Evolutionary conservation across 2,113 vertebrate species (phyloP).

Genomic region (Gobio gobio): DNA sequence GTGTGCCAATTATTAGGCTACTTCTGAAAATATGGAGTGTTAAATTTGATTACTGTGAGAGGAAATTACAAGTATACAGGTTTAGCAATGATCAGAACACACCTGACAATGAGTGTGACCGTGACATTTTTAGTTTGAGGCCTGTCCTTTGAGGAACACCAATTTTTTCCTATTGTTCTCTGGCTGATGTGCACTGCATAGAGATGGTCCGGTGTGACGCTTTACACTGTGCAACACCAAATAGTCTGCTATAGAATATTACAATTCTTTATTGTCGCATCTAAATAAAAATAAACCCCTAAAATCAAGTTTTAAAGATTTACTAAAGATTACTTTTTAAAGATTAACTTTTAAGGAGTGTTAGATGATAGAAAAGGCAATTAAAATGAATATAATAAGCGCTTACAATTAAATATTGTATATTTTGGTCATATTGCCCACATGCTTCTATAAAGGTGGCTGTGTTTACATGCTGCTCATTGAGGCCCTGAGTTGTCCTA

Average conservation of each 20-base stretch:
- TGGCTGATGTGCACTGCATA: not conserved
- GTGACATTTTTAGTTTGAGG: not conserved
- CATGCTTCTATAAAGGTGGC: not conserved
- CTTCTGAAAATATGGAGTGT: constrained; percentile 5
- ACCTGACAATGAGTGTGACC: not conserved
- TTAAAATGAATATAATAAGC: too few relatives aligned
- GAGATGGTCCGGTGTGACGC: not conserved
- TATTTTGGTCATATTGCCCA: not conserved
- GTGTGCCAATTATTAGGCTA: constrained; percentile 27
- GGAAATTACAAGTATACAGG: constrained; percentile 17
- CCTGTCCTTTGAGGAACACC: constrained; percentile 15
- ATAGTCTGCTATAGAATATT: not conserved
- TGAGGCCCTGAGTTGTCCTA: not conserved
- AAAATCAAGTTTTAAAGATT: too few relatives aligned
- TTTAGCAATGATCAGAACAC: constrained; percentile 25
- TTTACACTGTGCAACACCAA: not conserved
- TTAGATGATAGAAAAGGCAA: too few relatives aligned
- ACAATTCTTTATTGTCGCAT: too few relatives aligned
- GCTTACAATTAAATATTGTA: too few relatives aligned
- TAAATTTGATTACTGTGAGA: constrained; percentile 25
- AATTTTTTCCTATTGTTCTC: constrained; percentile 32
- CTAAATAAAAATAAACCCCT: too few relatives aligned
- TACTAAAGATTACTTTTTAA: too few relatives aligned
- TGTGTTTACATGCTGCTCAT: not conserved
- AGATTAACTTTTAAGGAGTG: too few relatives aligned